Evolutionary conservation across 2,888 invertebrate genomes (phyloP).

Genomic region (Drosophila percnosoma): DNA sequence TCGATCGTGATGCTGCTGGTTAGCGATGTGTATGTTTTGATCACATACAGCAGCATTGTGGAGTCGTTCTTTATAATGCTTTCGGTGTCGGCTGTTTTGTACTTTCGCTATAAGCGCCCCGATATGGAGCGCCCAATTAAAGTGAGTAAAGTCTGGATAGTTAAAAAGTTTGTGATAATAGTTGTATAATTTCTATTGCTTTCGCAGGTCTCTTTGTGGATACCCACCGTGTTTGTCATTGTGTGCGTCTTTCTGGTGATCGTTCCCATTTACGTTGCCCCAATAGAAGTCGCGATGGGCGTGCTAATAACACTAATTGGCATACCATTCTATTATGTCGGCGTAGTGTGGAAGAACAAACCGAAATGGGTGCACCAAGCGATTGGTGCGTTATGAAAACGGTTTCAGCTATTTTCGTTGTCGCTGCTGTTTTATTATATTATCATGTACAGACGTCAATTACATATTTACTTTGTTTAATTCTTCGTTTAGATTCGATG

Average conservation of each 20-base stretch:
- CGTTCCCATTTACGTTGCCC: conserved; percentile 92
- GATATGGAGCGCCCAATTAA: conserved; percentile 93
- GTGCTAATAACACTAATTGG: conserved; percentile 92
- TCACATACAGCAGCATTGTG: conserved; percentile 96
- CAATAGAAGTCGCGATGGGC: conserved; percentile 92
- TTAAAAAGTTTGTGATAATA: conserved; percentile 16
- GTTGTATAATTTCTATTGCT: conserved; percentile 9
- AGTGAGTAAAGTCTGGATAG: conserved; percentile 85
- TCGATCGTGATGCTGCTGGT: conserved; percentile 94
- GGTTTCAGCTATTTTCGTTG: conserved; percentile 7
- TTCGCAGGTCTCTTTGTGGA: conserved; percentile 88
- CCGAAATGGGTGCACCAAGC: conserved; percentile 87
- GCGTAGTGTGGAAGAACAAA: conserved; percentile 89
- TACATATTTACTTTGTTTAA: conserved; percentile 2
- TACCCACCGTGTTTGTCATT: conserved; percentile 91
- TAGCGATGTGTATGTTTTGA: conserved; percentile 93
- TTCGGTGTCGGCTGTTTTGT: conserved; percentile 93
- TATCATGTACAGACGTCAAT: conserved; percentile 10
- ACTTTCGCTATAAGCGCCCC: conserved; percentile 92
- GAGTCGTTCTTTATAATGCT: conserved; percentile 96
- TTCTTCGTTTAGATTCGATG: conserved; percentile 69
- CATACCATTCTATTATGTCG: conserved; percentile 91
- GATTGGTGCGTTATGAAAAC: conserved; percentile 86
- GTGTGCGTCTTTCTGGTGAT: conserved; percentile 92
- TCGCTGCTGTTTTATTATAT: neutral